Evolutionary conservation across 2,888 invertebrate genomes (phyloP).

Genomic region (Emmelina monodactyla): DNA sequence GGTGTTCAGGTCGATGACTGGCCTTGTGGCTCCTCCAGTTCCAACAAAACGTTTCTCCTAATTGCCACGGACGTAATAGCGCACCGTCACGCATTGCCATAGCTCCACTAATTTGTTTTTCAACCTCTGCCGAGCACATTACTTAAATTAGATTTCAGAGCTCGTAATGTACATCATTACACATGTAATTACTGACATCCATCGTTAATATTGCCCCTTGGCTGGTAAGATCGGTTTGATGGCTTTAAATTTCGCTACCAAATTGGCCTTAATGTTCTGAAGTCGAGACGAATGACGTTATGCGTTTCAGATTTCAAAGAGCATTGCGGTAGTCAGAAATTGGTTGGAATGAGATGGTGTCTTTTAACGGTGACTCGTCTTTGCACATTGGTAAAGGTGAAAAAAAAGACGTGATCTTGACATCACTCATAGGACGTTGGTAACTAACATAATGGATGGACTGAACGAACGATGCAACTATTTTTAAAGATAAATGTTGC

Average conservation of each 20-base stretch:
- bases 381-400: too few species aligned
- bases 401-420: too few species aligned
- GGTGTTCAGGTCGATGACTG: constrained; percentile 32
- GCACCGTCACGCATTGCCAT: constrained; percentile 33
- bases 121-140: constrained; percentile 5
- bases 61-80: constrained; percentile 42
- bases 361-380: too few species aligned
- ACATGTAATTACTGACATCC: not conserved
- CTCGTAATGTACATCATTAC: too few species aligned
- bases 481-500: too few species aligned
- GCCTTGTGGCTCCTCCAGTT: constrained; percentile 36
- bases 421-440: too few species aligned
- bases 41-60: constrained; percentile 31
- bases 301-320: not conserved
- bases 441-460: too few species aligned
- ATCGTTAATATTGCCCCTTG: not conserved
- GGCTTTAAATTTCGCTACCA: too few species aligned
- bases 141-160: constrained; percentile 3
- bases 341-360: too few species aligned
- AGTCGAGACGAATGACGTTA: not conserved
- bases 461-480: too few species aligned
- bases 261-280: not conserved
- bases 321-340: too few species aligned
- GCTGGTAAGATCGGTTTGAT: too few species aligned
- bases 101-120: constrained; percentile 8